Evolutionary conservation across 2,888 invertebrate genomes (phyloP), one percentile per base, ranked within the genome.

Genomic region (Tubulanus polymorphus): DNA sequence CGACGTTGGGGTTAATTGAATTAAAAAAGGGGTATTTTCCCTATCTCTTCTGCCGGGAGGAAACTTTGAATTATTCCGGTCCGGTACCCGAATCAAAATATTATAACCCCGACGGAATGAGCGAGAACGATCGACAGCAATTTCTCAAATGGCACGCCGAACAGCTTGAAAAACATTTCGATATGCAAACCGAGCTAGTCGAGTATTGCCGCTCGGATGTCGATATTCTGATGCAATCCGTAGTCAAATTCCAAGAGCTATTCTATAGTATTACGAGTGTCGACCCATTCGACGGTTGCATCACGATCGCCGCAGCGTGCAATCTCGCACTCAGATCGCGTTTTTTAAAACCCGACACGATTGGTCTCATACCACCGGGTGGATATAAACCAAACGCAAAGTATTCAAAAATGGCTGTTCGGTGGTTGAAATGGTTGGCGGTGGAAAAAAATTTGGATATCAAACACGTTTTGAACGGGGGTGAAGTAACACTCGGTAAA

Each of bases 191-290:
- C n/a, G 63, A 68, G 47, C 50, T 65, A 5, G 32, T 27, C 3
- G 52, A 54, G 18, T 68, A 65, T 47, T 67, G 67, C 45, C 27
- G 28, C 8, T 50, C 45, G 1, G 65, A 67, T 54, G 63, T 67
- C 2, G 56, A 56, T 32, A 56, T 60, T 18, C 48, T 60, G 26
- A 23, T 52, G 23, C 20, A 47, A 25, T 51, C 49, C 26, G 15
- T 46, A 35, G 18, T 51, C 51, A 51, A 57, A 25, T 62, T 63
- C 29, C 20, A 54, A 28, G 32, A 55, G 5, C 10, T 55, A 1
- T 54, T 58, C 20, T 27, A 23, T 0, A 23, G 25, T 1, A 30
- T 27, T 2, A 47, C 47, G 25, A 52, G 52, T n/a, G 41, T 41
- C 41, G 23, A 15, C 41, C 41, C 41, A 8, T 41, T 41, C 23